Percentiles rank a stretch among this genome's conserved stretches.
These are phyloP conservation scores for Leptopilina clavipes DNA, from an alignment of 1,140 invertebrate species.

Conservation along the genomic window DNA sequence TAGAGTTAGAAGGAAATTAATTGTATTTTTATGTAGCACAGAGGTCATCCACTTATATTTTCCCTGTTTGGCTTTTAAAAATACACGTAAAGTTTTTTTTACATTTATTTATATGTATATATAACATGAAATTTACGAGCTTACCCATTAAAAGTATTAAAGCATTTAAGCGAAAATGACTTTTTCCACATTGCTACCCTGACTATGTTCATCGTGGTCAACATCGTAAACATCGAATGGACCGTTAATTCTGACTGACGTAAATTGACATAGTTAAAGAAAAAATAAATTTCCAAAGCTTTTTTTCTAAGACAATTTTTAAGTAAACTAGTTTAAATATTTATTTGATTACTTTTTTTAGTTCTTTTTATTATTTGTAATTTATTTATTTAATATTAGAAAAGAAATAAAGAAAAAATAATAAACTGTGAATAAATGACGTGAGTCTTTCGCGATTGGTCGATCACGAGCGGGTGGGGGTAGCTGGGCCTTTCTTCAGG, in stretches of 20 bases:
- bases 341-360: too few relatives aligned
- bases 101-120: neutral
- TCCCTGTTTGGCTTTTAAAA: neutral
- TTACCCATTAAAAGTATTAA: neutral
- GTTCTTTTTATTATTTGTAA: too few relatives aligned
- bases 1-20: too few relatives aligned
- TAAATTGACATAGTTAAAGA: neutral
- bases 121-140: neutral
- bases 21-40: too few relatives aligned
- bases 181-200: neutral
- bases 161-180: neutral
- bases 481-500: too few relatives aligned
- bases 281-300: neutral
- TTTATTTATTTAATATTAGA: too few relatives aligned
- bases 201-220: neutral
- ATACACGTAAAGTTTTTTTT: neutral
- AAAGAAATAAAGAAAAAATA: too few relatives aligned
- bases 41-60: too few relatives aligned
- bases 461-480: too few relatives aligned
- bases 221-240: constrained; percentile 2
- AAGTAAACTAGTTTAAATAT: neutral
- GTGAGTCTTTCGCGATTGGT: too few relatives aligned
- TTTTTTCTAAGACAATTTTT: neutral
- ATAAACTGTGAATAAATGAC: too few relatives aligned
- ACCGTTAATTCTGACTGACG: constrained; percentile 21